phyloP scores from a whole-genome alignment of 2,888 invertebrate species.

The Phengaris alcon region DNA sequence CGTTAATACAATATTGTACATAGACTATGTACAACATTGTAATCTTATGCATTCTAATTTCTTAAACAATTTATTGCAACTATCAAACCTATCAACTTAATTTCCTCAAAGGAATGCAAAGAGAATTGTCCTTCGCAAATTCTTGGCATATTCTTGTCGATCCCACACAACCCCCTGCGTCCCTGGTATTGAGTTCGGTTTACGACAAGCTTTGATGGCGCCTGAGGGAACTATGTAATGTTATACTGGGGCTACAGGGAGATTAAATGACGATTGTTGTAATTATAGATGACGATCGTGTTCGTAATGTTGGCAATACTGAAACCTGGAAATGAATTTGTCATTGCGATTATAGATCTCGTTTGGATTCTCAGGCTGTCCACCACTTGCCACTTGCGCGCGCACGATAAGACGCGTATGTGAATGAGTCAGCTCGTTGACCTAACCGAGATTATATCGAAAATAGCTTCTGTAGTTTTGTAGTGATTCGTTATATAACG shows the following conservation, averaged over 20 bases:
- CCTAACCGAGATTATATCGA: no score
- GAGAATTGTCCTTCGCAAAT: background rate
- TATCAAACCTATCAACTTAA: background rate
- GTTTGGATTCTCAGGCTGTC: no score
- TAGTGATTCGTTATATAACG: no score
- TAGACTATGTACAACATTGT: no score
- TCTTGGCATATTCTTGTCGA: background rate
- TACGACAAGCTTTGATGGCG: background rate
- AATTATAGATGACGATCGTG: background rate
- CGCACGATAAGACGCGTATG: no score
- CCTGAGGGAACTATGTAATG: background rate
- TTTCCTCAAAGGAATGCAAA: slow-evolving; percentile 2
- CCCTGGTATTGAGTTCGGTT: background rate
- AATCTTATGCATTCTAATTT: background rate
- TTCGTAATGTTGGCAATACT: no score
- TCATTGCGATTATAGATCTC: no score
- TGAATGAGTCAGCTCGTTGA: no score
- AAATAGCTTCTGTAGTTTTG: no score
- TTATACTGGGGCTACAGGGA: background rate
- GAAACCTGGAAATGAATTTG: no score
- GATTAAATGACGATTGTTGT: background rate
- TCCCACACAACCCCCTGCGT: background rate
- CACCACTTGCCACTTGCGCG: no score
- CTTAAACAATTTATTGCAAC: background rate
- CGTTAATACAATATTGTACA: no score